Evolutionary conservation across 2,888 invertebrate genomes (phyloP), one percentile per base, ranked within the genome.

Genomic region (Zygogramma bicolorata): DNA sequence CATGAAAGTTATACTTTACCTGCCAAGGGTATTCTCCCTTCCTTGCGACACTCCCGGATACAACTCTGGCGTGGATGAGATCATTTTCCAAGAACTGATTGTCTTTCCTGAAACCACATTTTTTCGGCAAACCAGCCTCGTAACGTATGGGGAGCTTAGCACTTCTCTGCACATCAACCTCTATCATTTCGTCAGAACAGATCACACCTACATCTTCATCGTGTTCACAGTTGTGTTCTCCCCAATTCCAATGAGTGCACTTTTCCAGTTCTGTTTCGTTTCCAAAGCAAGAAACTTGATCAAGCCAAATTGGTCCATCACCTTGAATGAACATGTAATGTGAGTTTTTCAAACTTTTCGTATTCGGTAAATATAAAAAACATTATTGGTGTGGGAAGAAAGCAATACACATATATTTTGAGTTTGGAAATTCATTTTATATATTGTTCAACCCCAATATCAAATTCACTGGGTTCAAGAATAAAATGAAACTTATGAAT

Each of bases 21-120:
- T 93, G 93, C 94, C 94, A 94, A 2, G 94, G 94, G 85, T 93
- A 92, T 15, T 91, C 90, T 2, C 94, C 94, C 31, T 88, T 88
- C 7, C 87, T 88, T 0, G 93, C 92, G 10, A 89, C 83, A 22
- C 89, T 88, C 3, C 93, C 93, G 70, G 89, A 88, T 3, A 93
- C 89, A 1, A 94, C 91, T 80, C 91, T 88, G 68, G 89, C 88
- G 34, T 90, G 88, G 25, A 89, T 86, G 29, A 86, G 87, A 73
- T 88, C 88, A 15, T 83, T 75, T 20, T 77, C 59, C 15, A 82
- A 77, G 68, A 89, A 88, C 46, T 88, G 86, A 77, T 88, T 88
- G 76, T 89, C 88, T 57, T 86, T 84, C 34, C 88, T 84, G 80
- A 87, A 88, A 3, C 92, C 92, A 80, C 92, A 92, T 13, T 74